A percentile compares a stretch with the other conserved stretches of the same genome.
Evolutionary conservation across 2,888 invertebrate species (phyloP).

Genomic region (Rhamphomyia laevipes): DNA sequence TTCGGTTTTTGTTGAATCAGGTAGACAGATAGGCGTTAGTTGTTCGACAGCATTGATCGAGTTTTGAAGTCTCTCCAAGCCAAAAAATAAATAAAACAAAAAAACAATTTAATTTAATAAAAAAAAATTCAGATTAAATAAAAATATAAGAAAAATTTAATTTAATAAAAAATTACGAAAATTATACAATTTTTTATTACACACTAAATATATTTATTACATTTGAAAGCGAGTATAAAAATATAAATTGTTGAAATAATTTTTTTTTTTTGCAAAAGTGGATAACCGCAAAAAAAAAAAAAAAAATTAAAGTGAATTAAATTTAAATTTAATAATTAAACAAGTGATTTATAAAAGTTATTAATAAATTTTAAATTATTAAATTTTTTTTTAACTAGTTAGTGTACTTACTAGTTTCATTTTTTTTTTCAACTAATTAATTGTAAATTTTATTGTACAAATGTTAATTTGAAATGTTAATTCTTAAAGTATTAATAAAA

Average conservation of each 20-base stretch:
- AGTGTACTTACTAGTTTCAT: background rate
- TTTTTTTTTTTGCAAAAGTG: too few relatives aligned
- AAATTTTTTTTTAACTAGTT: background rate
- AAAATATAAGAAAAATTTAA: background rate
- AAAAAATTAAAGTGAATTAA: background rate
- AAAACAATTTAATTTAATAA: too few relatives aligned
- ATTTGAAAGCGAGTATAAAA: too few relatives aligned
- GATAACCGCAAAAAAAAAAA: slow-evolving; percentile 4
- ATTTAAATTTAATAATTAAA: background rate
- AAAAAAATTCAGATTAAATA: slow-evolving; percentile 1
- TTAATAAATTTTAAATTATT: background rate
- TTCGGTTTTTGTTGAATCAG: slow-evolving; percentile 30
- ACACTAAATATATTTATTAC: background rate
- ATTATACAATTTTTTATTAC: slow-evolving; percentile 1
- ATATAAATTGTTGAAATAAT: too few relatives aligned
- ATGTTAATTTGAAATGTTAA: background rate
- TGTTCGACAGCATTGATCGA: slow-evolving; percentile 40
- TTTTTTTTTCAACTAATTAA: background rate
- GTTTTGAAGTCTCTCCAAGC: slow-evolving; percentile 19
- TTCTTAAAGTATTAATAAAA: too few relatives aligned
- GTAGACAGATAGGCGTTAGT: slow-evolving; percentile 40
- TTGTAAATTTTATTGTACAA: background rate
- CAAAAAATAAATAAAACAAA: too few relatives aligned
- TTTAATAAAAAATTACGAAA: slow-evolving; percentile 6
- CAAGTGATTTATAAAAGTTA: background rate